Evolutionary conservation across 2,888 invertebrate genomes (phyloP).

Genomic region (Caenorhabditis imperialis): DNA sequence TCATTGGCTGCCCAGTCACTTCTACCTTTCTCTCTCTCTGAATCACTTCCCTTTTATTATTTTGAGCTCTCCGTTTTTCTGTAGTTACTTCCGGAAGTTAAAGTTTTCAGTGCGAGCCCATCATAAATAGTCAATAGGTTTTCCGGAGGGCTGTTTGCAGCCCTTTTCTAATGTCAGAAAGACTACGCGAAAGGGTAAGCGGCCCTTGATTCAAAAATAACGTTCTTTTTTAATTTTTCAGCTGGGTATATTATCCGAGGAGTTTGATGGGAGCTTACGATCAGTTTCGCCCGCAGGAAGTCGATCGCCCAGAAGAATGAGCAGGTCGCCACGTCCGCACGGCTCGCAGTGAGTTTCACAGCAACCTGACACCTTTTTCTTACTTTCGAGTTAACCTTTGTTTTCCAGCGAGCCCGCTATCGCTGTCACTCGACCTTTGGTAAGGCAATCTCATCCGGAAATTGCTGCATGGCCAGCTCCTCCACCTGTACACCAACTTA

Average conservation of each 20-base stretch:
- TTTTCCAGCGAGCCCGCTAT: constrained; percentile 49
- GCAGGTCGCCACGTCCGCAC: constrained; percentile 55
- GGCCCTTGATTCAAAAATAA: not conserved
- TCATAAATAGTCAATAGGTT: constrained; percentile 16
- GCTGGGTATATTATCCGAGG: constrained; percentile 62
- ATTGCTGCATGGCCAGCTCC: constrained; percentile 77
- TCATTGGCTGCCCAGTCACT: constrained; percentile 34
- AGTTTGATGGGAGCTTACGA: constrained; percentile 60
- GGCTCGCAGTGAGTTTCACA: constrained; percentile 39
- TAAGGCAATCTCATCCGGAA: constrained; percentile 72
- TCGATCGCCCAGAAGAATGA: constrained; percentile 57
- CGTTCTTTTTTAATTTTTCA: constrained; percentile 4
- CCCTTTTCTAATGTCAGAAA: constrained; percentile 52
- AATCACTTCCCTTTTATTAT: constrained; percentile 47
- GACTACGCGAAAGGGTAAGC: constrained; percentile 53
- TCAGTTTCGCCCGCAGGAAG: constrained; percentile 54
- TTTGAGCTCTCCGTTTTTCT: constrained; percentile 19
- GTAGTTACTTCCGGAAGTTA: constrained; percentile 1
- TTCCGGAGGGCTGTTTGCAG: constrained; percentile 28
- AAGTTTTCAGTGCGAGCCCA: constrained; percentile 12
- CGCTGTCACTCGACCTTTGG: constrained; percentile 56
- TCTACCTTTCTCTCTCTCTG: constrained; percentile 30
- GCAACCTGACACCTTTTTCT: constrained; percentile 17
- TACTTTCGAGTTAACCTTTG: constrained; percentile 8
- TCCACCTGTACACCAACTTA: constrained; percentile 57